phyloP scores from a whole-genome alignment of 37 sponge, comb jelly and placozoan genomes.

The Axinella damicornis region DNA sequence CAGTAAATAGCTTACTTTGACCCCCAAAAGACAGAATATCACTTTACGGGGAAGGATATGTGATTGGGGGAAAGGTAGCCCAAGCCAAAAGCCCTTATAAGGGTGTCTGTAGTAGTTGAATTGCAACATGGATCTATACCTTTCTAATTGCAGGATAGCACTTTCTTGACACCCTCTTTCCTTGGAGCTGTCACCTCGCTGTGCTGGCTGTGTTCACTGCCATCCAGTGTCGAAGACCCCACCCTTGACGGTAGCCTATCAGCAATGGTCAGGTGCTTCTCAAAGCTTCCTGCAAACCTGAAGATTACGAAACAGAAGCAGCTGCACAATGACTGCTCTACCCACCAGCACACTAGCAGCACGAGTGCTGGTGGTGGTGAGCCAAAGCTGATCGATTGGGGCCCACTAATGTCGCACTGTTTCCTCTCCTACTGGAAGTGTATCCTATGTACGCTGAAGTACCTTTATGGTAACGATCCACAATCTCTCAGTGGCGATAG shows the following conservation, averaged over 20 bases:
- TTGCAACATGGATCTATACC: too few species aligned
- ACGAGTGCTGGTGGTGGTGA: neutral
- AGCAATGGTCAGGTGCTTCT: neutral
- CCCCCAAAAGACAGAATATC: too few species aligned
- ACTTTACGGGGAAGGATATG: too few species aligned
- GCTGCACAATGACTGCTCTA: neutral
- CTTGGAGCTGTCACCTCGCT: slow-evolving; percentile 48
- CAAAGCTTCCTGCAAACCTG: slow-evolving; percentile 9
- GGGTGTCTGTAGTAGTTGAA: too few species aligned
- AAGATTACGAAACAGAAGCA: neutral
- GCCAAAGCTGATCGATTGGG: slow-evolving; percentile 35
- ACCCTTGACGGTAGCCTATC: neutral
- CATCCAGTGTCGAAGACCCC: neutral
- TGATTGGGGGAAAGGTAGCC: too few species aligned
- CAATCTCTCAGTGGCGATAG: neutral
- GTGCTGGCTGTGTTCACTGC: slow-evolving; percentile 30
- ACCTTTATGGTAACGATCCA: neutral
- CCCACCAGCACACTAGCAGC: neutral
- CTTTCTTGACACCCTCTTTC: neutral
- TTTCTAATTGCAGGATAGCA: too few species aligned
- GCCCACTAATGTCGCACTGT: slow-evolving; percentile 43
- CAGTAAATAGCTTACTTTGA: too few species aligned
- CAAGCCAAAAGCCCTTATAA: too few species aligned
- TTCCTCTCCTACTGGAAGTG: slow-evolving; percentile 61
- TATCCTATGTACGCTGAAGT: slow-evolving; percentile 25